Base-by-base conservation (phyloP, 2,888 invertebrate species). In the Strigamia crassipes region DNA sequence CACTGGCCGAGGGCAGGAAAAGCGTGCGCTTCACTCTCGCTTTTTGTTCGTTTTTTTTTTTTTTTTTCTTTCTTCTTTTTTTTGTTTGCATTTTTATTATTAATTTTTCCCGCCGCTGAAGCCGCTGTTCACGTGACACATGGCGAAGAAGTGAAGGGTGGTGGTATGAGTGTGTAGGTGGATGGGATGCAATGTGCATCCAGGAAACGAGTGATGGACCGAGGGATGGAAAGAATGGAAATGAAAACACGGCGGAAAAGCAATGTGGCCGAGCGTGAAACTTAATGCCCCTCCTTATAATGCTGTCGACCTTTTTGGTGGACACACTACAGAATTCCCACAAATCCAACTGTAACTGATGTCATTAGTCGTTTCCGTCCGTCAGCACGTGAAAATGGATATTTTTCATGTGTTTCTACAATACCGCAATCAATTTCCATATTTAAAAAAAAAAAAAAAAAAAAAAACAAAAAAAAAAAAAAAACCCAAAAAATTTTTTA, bases 1-100 rank as follows among this genome's bases (percentile, higher is more conserved):
- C 56, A 56, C 56, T 56, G 56, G 56, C 56, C 56, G 56, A 56
- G 56, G 56, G 56, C 56, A 56, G 56, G 56, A 56, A 56, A 56
- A 56, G 56, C 56, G 56, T 56, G 56, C 56, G 56, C 56, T 56
- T 56, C 56, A 56, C 56, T 56, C 56, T 56, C 8, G 9, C 56
- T 56, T 56, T 56, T 56, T 56, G 56, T 18, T 18, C 56, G 6
- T 56, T 56, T 21, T 56, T 56, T 9, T 18, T 9, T 6, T 56
- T 56, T 56, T n/a, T n/a, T 9, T 6, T 42, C 1, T 51, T 51
- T 51, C n/a, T n/a, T n/a, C n/a, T n/a, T 56, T 56, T 56, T 56
- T 9, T 6, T 42, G 15, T 51, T 51, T 51, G 27, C 38, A 0
- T 56, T 56, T 56, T 56, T 56, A 4, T 56, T 18, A n/a, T 56